Conservation (phyloP, 2,113 vertebrate species). For the Elephas maximus region DNA sequence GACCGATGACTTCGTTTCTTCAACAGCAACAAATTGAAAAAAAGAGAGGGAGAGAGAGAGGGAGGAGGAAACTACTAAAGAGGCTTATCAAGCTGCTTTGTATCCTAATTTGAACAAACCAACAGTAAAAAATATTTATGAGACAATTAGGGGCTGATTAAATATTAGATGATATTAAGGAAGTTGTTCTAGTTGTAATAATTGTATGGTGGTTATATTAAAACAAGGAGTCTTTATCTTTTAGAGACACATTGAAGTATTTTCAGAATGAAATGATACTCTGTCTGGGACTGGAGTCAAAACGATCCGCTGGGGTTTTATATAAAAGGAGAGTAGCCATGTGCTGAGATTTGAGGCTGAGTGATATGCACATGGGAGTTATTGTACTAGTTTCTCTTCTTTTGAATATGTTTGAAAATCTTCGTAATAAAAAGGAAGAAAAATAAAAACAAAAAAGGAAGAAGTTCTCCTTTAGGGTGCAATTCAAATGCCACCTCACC, state of each 20-base stretch:
- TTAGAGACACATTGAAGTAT: background rate
- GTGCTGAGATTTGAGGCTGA: background rate
- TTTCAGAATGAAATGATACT: background rate
- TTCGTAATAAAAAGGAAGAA: background rate
- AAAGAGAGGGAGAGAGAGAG: background rate
- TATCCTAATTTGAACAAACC: slow-evolving; percentile 30
- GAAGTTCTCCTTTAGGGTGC: background rate
- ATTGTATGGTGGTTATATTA: slow-evolving; percentile 34
- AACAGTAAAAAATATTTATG: slow-evolving; percentile 49
- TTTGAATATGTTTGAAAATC: background rate
- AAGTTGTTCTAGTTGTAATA: slow-evolving; percentile 51
- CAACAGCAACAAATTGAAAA: background rate
- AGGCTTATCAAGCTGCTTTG: background rate
- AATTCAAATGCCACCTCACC: background rate
- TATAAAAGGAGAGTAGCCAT: background rate
- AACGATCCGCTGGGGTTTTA: background rate
- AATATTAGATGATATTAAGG: slow-evolving; percentile 56
- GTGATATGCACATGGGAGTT: background rate
- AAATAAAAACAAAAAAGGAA: background rate
- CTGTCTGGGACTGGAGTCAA: background rate
- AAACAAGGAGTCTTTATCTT: slow-evolving; percentile 37
- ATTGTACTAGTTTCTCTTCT: background rate
- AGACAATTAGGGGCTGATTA: slow-evolving; percentile 20
- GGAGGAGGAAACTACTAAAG: background rate
- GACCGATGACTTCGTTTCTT: background rate